A percentile compares a stretch with the other conserved stretches of the same genome.
phyloP scores from a whole-genome alignment of 1,140 invertebrate species.

The Drosophila hydei region DNA sequence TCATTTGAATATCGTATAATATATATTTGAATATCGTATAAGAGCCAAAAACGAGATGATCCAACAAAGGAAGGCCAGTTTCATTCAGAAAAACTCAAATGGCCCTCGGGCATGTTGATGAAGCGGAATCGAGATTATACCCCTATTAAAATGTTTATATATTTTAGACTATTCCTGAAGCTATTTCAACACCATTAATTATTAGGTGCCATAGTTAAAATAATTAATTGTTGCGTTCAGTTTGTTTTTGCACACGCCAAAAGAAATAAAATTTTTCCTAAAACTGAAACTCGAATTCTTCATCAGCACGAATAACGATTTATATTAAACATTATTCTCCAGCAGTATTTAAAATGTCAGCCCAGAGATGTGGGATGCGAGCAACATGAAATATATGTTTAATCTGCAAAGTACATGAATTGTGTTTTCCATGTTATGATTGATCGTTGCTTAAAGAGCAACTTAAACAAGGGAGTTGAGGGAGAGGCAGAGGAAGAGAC shows the following conservation, averaged over 20 bases:
- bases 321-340: constrained; percentile 11
- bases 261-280: constrained; percentile 1
- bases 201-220: constrained; percentile 1
- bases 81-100: not conserved
- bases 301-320: constrained; percentile 23
- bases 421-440: constrained; percentile 57
- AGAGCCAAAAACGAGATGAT: not conserved
- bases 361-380: constrained; percentile 25
- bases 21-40: not conserved
- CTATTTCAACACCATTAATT: constrained; percentile 35
- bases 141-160: constrained; percentile 21
- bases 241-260: constrained; percentile 9
- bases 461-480: constrained; percentile 26
- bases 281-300: constrained; percentile 9
- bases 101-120: not conserved
- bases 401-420: constrained; percentile 46
- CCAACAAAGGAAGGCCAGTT: not conserved
- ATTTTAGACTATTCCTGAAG: not conserved
- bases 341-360: constrained; percentile 46
- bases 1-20: constrained; percentile 10
- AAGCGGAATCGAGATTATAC: constrained; percentile 6
- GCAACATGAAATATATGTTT: constrained; percentile 25
- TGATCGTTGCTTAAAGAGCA: constrained; percentile 73
- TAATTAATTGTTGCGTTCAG: constrained; percentile 30
- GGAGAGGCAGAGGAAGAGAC: not conserved